Conservation (phyloP, 2,113 vertebrate genomes). For the Seriola quinqueradiata region DNA sequence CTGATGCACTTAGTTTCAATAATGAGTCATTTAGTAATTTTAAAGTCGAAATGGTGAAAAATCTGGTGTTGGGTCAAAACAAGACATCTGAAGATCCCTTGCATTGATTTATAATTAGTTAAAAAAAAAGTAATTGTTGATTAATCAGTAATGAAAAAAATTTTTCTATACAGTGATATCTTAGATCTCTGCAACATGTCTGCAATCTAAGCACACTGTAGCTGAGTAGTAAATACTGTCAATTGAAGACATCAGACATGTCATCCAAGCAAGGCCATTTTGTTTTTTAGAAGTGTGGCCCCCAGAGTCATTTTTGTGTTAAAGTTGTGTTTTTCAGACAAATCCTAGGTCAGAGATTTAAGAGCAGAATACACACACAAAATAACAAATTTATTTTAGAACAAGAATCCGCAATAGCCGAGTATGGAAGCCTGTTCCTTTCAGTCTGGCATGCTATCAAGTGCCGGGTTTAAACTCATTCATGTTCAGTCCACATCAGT, state of each 20-base stretch:
- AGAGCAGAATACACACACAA: not conserved
- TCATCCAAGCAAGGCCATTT: not conserved
- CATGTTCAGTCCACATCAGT: conserved; percentile 36
- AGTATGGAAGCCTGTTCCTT: conserved; percentile 21
- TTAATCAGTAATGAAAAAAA: not conserved
- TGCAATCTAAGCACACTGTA: not conserved
- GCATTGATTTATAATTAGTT: too few relatives aligned
- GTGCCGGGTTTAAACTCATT: conserved; percentile 41
- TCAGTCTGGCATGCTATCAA: conserved; percentile 36
- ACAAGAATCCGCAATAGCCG: not conserved
- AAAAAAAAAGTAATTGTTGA: not conserved
- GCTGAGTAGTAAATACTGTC: not conserved
- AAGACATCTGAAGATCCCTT: not conserved
- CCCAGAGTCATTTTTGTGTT: not conserved
- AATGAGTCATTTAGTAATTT: too few relatives aligned
- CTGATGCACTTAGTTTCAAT: too few relatives aligned
- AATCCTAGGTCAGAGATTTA: not conserved
- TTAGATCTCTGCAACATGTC: not conserved
- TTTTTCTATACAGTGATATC: not conserved
- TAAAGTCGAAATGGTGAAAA: too few relatives aligned
- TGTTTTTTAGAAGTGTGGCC: not conserved
- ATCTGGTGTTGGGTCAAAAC: not conserved
- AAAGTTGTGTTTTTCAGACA: not conserved
- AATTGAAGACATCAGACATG: not conserved
- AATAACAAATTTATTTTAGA: not conserved